Percentiles rank a stretch among this genome's conserved stretches.
phyloP scores from a whole-genome alignment of 1,140 invertebrate genomes.

The Drosophila pruinosa region DNA sequence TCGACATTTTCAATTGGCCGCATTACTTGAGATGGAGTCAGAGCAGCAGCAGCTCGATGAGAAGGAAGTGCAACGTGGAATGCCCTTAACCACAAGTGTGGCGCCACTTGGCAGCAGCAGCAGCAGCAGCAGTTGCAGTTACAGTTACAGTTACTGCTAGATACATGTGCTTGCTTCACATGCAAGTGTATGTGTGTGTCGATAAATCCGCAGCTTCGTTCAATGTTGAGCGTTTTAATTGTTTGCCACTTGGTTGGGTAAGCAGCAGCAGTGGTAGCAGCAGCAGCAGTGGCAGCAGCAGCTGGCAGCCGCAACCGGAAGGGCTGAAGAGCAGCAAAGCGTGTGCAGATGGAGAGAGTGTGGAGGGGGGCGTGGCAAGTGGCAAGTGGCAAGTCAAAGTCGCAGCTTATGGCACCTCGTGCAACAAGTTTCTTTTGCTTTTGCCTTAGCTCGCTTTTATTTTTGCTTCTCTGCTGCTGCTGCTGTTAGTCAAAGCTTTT shows the following conservation, averaged over 20 bases:
- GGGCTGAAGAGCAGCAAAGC: neutral
- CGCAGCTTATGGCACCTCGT: constrained; percentile 61
- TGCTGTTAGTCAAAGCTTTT: constrained; percentile 22
- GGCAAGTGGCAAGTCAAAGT: constrained; percentile 58
- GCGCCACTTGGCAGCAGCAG: constrained; percentile 33
- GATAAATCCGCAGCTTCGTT: constrained; percentile 35
- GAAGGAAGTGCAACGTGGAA: neutral
- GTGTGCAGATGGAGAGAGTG: neutral
- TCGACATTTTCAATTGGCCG: constrained; percentile 76
- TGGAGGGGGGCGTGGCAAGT: neutral
- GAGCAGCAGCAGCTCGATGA: neutral
- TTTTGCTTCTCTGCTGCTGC: neutral
- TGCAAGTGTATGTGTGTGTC: constrained; percentile 12
- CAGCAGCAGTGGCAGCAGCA: neutral
- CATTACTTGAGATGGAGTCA: constrained; percentile 66
- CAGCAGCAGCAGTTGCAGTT: constrained; percentile 15
- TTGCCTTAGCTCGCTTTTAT: neutral
- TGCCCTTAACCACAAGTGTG: constrained; percentile 28
- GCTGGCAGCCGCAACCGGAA: neutral
- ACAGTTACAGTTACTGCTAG: constrained; percentile 14
- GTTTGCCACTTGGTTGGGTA: constrained; percentile 54
- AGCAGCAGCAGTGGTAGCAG: neutral
- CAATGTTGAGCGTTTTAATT: constrained; percentile 62
- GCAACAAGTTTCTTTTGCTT: constrained; percentile 50
- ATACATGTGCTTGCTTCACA: neutral